Base-by-base conservation (phyloP, 2,113 vertebrate genomes). In the Ictidomys tridecemlineatus region DNA sequence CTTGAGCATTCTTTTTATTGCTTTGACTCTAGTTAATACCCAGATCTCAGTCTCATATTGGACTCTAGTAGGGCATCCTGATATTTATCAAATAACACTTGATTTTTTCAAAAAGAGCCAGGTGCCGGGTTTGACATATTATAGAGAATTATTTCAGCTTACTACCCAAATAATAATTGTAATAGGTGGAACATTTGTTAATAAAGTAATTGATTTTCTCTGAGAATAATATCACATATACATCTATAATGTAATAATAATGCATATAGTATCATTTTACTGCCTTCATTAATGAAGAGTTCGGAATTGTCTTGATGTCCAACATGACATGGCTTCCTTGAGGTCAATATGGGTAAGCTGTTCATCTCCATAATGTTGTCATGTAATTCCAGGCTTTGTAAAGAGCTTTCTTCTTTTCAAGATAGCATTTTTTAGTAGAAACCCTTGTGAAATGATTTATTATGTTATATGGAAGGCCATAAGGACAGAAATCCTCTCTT, bases 131-230 rank as follows among this genome's bases (percentile, higher is more conserved):
- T 11, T 37, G 37, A 24, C 34, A 84, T 61, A 51, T 82, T 45
- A 95, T 45, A 95, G 88, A 77, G 0, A n/a, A n/a, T 48, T 14
- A 8, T n/a, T 93, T 90, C 39, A 22, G 13, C 12, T 79, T 76
- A 14, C 2, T 94, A n/a, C 22, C 53, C 70, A 69, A 56, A 0
- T 12, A 85, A 86, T 5, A 79, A 4, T 51, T 83, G 10, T 26
- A 83, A 92, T n/a, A 76, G 26, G 34, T 89, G 63, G 83, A 72
- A 82, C 79, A 74, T 58, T 89, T 28, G 2, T 74, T 96, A 65
- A 73, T 51, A 73, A 72, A 67, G 1, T 20, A 37, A 32, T 39
- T 96, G 1, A 32, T 85, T 86, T 89, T 83, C 39, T 87, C 20
- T 87, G 26, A 80, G 13, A 22, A 34, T 74, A 91, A 82, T 53